Evolutionary conservation across 2,888 invertebrate genomes (phyloP).

Genomic region (Epinotia bilunana): DNA sequence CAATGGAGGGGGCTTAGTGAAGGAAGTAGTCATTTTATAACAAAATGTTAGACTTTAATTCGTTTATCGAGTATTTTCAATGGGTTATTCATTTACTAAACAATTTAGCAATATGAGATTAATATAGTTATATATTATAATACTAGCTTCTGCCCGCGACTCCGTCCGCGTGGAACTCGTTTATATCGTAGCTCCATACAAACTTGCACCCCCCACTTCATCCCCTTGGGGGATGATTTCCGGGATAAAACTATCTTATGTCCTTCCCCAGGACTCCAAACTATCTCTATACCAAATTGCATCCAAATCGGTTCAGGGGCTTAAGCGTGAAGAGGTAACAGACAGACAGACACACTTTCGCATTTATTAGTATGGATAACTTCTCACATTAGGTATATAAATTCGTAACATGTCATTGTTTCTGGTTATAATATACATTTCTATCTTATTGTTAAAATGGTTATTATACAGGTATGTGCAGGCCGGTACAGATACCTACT

Average conservation of each 20-base stretch:
- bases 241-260: too few relatives aligned
- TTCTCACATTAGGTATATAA: background rate
- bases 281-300: too few relatives aligned
- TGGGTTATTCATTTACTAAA: slow-evolving; percentile 13
- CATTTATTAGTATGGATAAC: too few relatives aligned
- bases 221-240: too few relatives aligned
- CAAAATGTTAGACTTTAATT: slow-evolving; percentile 22
- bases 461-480: background rate
- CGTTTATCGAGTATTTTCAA: slow-evolving; percentile 32
- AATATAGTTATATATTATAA: slow-evolving; percentile 7
- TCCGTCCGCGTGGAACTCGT: too few relatives aligned
- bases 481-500: background rate
- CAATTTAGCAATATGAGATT: slow-evolving; percentile 19
- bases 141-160: too few relatives aligned
- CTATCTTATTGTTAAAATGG: slow-evolving; percentile 4
- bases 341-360: too few relatives aligned
- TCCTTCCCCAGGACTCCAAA: too few relatives aligned
- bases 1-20: background rate
- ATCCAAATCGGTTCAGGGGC: too few relatives aligned
- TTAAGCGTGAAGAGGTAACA: too few relatives aligned
- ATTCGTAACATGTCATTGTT: slow-evolving; percentile 23
- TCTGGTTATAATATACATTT: background rate
- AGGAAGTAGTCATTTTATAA: slow-evolving; percentile 4
- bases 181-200: too few relatives aligned
- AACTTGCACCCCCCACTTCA: too few relatives aligned